Evolutionary conservation across 2,113 vertebrate genomes (phyloP).

Genomic region (Oreotrochilus melanogaster): DNA sequence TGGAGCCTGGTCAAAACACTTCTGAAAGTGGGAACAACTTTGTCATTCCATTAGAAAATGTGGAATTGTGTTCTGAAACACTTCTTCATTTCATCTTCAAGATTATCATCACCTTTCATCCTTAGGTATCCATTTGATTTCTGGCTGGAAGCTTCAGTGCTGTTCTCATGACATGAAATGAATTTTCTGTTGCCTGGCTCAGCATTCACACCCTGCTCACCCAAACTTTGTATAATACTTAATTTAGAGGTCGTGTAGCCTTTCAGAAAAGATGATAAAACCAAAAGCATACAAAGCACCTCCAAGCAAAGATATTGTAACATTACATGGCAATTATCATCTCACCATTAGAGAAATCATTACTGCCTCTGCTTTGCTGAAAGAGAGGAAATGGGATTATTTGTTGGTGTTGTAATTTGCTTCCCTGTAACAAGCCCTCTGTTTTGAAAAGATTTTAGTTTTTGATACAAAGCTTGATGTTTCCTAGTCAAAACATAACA

Average conservation of each 20-base stretch:
- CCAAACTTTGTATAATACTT: background rate
- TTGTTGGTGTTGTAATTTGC: background rate
- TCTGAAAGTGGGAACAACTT: constrained; percentile 52
- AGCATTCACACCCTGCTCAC: background rate
- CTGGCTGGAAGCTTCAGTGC: background rate
- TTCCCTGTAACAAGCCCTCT: background rate
- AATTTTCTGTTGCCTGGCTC: background rate
- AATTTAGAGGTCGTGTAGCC: background rate
- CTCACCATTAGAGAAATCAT: background rate
- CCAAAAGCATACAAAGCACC: background rate
- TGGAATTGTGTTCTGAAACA: constrained; percentile 36
- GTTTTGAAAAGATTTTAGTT: background rate
- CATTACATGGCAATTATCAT: background rate
- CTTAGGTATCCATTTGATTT: background rate
- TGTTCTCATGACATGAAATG: background rate
- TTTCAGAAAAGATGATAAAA: background rate
- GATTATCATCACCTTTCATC: constrained; percentile 32
- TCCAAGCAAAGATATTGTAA: background rate
- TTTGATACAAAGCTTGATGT: constrained; percentile 11
- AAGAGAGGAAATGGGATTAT: background rate
- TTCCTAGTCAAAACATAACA: constrained; percentile 42
- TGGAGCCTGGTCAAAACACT: constrained; percentile 36
- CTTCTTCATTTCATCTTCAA: constrained; percentile 53
- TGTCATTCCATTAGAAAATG: constrained; percentile 62
- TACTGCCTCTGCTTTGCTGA: background rate